These are phyloP conservation scores for Cryptus viduatorius DNA, from an alignment of 2,888 invertebrate species.

Conservation along the genomic window DNA sequence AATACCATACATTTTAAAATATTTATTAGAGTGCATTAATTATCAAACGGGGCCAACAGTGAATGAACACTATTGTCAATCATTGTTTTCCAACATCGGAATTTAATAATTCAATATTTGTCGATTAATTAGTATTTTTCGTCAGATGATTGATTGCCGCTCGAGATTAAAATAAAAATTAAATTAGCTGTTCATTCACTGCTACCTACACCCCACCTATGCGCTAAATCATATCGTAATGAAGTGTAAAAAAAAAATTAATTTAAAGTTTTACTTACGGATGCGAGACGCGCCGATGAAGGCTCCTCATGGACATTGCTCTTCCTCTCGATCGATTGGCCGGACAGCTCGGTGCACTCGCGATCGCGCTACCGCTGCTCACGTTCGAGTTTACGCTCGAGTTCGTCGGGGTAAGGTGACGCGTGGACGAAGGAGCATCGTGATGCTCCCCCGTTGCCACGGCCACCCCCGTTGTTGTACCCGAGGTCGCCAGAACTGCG, in stretches of 20 bases:
- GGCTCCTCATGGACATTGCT: slow-evolving; percentile 83
- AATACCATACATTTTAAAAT: neutral
- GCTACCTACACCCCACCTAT: neutral
- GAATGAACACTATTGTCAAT: slow-evolving; percentile 11
- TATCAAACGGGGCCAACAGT: neutral
- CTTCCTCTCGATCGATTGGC: slow-evolving; percentile 77
- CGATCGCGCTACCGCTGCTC: slow-evolving; percentile 69
- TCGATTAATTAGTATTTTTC: neutral
- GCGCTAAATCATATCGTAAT: neutral
- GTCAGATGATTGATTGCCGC: no score
- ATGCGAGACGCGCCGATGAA: slow-evolving; percentile 83
- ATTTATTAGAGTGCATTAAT: neutral
- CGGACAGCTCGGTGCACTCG: slow-evolving; percentile 73
- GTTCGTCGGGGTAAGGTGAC: slow-evolving; percentile 74
- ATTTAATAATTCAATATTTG: neutral
- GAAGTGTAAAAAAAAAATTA: no score
- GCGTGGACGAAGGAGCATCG: slow-evolving; percentile 74
- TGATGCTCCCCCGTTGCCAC: slow-evolving; percentile 76
- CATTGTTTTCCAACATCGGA: neutral
- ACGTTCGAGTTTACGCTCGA: slow-evolving; percentile 63
- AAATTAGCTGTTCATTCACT: neutral
- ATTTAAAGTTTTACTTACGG: slow-evolving; percentile 78
- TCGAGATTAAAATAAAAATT: neutral
- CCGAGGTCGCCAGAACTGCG: slow-evolving; percentile 80
- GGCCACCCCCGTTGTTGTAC: slow-evolving; percentile 73